Evolutionary conservation across 2,113 vertebrate genomes (phyloP), one percentile per base, ranked within the genome.

Genomic region (Gasterosteus aculeatus): DNA sequence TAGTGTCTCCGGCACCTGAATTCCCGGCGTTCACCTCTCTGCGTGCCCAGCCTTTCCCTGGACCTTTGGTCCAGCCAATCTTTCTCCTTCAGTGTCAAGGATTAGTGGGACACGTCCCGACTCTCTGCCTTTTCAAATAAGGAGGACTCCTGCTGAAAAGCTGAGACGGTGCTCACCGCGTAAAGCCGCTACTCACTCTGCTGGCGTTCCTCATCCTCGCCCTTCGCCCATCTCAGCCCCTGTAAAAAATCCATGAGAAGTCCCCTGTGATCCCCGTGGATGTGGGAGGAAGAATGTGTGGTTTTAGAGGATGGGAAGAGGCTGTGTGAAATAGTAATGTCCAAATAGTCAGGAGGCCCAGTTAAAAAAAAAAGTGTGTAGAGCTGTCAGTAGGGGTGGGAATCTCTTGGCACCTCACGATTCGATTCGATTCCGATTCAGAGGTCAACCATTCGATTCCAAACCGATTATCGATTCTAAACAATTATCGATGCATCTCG

Each of bases 31-130:
- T 89, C 83, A 92, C 62, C 12, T 88, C 86, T 86, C 73, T 38
- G 35, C 54, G 69, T 67, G 67, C 60, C 58, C 22, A 76, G 70
- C 77, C 60, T 84, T 73, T 53, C 69, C 51, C 64, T 75, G 65
- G 58, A 49, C 72, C 84, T 84, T 49, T 66, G 63, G 38, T 79
- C 68, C 67, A 62, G 69, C 77, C 38, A 51, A 75, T 80, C 54
- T 73, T 66, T 75, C 75, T 80, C 72, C 77, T 78, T 72, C 68
- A 54, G 80, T 87, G 84, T 85, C 77, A 69, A 86, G 92, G 88
- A 93, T 94, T 92, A 92, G 86, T 80, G 85, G 87, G 89, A 92
- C 93, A 88, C 84, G 86, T 87, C 76, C 87, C 69, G 78, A 90
- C 82, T 81, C 68, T 64, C 75, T 78, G 85, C 72, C 83, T 87